Evolutionary conservation across 2,113 vertebrate species (phyloP), one percentile per base, ranked within the genome.

Genomic region (Meriones unguiculatus): DNA sequence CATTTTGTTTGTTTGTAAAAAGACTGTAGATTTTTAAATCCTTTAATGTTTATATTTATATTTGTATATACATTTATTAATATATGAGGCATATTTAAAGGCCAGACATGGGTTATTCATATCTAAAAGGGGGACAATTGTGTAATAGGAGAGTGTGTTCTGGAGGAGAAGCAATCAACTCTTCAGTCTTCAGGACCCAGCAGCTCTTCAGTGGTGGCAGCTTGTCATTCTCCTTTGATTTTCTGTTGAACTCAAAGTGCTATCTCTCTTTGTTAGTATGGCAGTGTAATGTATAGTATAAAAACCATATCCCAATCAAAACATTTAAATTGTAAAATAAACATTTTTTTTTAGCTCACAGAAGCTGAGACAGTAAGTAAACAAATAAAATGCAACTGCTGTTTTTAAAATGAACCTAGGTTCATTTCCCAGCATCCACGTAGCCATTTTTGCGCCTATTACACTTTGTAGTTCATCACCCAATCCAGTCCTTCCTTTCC

Each of bases 401-500:
- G 50, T 32, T 54, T 50, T 80, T 80, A 54, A 80, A 57, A 17
- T 12, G 32, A 35, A 54, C 52, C 14, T 65, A 24, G 41, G 7
- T 46, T 65, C 28, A 1, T 32, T 57, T 80, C 77, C 77, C 52
- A 57, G 30, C 46, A 57, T 22, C 50, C 32, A 20, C 52, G 6
- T 2, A 8, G 77, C 50, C 59, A 86, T 67, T 86, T 90, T 89
- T 38, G 1, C 41, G 5, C 59, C 57, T 90, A 54, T 76, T 67
- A 75, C 65, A 76, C 50, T 90, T 92, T 87, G 80, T n/a, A 82
- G 70, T 96, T 94, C n/a, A 14, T 54, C 32, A 57, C 38, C 12
- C 38, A 87, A 65, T 35, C 46, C 7, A 82, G 75, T 76, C 86
- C 41, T 2, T 95, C 50, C 15, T 81, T 92, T 38, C 50, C 67